Evolutionary conservation across 2,797 vertebrate species (phyloP), one percentile per base, ranked within the genome.

Genomic region (Hemibagrus guttatus): DNA sequence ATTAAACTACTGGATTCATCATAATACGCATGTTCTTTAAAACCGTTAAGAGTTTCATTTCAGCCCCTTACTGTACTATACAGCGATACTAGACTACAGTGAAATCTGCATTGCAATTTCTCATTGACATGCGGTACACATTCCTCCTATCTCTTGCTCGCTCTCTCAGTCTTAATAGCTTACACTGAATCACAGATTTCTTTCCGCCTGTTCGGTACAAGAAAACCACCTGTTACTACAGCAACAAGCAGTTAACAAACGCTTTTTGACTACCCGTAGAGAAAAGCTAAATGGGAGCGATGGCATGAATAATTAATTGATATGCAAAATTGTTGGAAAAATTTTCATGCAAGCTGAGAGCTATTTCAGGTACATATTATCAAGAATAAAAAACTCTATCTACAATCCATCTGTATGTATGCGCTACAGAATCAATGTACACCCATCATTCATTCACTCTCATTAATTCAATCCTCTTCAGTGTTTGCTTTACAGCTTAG

Each of bases 161-260:
- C n/a, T 56, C 72, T 23, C 69, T 61, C 35, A 1, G 2, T 75
- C 52, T n/a, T 54, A 83, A 64, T 64, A 69, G 56, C n/a, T 42
- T 52, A 61, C n/a, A 59, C 63, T 4, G 59, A 83, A 63, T 64
- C 16, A 49, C 79, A 85, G 52, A 64, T 52, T 80, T 56, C 46
- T 81, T 69, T 52, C 39, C 2, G 11, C 63, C 58, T 56, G 59
- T 69, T 69, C 69, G 63, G 63, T 26, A 66, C 58, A 74, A 86
- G 54, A 72, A 23, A 88, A 90, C 84, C 83, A 89, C 81, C 89
- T 88, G 85, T 84, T 87, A 75, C 63, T 58, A 84, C 54, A 16
- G 85, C 81, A 87, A 90, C 87, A 90, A 68, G 83, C 58, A 68
- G 87, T 84, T 88, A 87, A 88, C 87, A 87, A 81, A 81, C 87